Evolutionary conservation across 2,888 invertebrate species (phyloP).

Genomic region (Xanthorhoe spadicearia): DNA sequence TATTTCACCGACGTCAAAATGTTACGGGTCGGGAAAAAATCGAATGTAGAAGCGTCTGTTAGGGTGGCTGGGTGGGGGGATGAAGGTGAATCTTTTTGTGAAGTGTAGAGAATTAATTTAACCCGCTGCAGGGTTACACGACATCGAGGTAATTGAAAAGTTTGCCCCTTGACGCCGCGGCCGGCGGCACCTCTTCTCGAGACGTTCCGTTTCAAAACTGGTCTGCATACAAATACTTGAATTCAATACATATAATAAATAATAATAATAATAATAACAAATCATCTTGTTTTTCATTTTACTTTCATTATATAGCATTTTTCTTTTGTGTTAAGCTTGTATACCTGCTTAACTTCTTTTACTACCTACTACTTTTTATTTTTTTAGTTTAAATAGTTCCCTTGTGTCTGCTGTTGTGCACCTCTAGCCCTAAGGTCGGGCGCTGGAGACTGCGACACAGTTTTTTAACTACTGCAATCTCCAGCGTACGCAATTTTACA

Average conservation of each 20-base stretch:
- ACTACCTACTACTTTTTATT: too few relatives aligned
- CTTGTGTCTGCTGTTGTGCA: too few relatives aligned
- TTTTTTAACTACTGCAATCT: too few relatives aligned
- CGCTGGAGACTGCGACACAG: too few relatives aligned
- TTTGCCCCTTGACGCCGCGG: constrained; percentile 58
- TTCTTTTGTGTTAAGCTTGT: too few relatives aligned
- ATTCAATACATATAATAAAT: not conserved
- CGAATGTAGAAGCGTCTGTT: constrained; percentile 71
- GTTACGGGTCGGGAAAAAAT: constrained; percentile 69
- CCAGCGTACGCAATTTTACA: too few relatives aligned
- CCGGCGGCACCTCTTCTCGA: constrained; percentile 50
- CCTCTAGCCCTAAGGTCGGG: too few relatives aligned
- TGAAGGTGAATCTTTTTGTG: constrained; percentile 83
- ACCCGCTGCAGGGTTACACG: constrained; percentile 85
- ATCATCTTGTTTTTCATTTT: too few relatives aligned
- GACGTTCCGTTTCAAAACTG: constrained; percentile 45
- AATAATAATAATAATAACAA: too few relatives aligned
- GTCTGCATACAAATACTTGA: not conserved
- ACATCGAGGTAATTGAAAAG: constrained; percentile 56
- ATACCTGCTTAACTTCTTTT: too few relatives aligned
- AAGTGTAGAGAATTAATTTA: constrained; percentile 85
- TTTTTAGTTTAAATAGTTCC: too few relatives aligned
- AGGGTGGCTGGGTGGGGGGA: constrained; percentile 65
- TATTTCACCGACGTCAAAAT: constrained; percentile 83
- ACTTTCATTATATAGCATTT: too few relatives aligned